Percentiles rank a stretch among this genome's conserved stretches.
These are phyloP conservation scores for Sinelater perroti DNA, from an alignment of 2,888 invertebrate genomes.

Conservation along the genomic window DNA sequence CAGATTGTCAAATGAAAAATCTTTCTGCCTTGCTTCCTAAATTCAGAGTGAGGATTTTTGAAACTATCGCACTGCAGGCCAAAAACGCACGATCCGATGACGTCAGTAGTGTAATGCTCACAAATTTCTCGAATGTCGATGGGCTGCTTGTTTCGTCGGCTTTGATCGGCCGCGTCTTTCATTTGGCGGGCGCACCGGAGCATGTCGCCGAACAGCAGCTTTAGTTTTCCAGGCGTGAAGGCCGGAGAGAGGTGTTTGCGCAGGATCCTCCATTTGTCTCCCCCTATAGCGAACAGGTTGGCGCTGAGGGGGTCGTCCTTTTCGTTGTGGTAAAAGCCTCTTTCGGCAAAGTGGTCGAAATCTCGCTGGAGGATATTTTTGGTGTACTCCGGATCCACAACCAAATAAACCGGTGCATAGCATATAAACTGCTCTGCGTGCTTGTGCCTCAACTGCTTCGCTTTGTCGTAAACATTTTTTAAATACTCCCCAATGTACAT, in stretches of 20 bases:
- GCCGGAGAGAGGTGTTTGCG: constrained; percentile 63
- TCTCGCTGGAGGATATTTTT: constrained; percentile 59
- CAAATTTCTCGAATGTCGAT: background rate
- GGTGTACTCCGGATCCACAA: constrained; percentile 56
- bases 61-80: constrained; percentile 45
- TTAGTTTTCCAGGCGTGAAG: constrained; percentile 61
- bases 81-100: constrained; percentile 57
- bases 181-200: constrained; percentile 51
- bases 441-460: too few relatives aligned
- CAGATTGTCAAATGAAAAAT: background rate
- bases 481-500: too few relatives aligned
- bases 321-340: constrained; percentile 52
- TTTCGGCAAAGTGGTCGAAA: constrained; percentile 60
- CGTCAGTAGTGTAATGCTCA: constrained; percentile 53
- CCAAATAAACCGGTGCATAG: too few relatives aligned
- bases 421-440: too few relatives aligned
- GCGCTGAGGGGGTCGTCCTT: constrained; percentile 55
- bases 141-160: background rate
- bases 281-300: constrained; percentile 53
- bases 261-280: constrained; percentile 62
- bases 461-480: too few relatives aligned
- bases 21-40: constrained; percentile 48
- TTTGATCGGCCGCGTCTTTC: constrained; percentile 40
- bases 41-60: constrained; percentile 49
- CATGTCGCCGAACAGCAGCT: constrained; percentile 57